Evolutionary conservation across 2,113 vertebrate genomes (phyloP).

Genomic region (Polyodon spathula): DNA sequence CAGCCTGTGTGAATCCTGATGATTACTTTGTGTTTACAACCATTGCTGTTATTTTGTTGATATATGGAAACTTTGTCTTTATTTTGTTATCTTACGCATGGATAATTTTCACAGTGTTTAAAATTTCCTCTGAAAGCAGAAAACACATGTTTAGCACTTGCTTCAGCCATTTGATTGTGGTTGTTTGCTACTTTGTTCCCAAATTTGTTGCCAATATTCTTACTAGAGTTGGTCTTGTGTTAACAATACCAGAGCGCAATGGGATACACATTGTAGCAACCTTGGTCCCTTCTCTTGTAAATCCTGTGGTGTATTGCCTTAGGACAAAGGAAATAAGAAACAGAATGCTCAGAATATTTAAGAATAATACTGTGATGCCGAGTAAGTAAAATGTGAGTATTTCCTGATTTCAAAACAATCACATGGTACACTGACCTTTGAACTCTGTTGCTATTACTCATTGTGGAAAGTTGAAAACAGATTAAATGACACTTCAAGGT

Average conservation of each 20-base stretch:
- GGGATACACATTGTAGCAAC: no score
- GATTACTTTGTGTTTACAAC: slow-evolving; percentile 25
- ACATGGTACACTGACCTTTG: no score
- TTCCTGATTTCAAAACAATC: no score
- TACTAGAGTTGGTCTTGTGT: no score
- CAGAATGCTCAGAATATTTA: slow-evolving; percentile 8
- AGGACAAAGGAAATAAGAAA: slow-evolving; percentile 29
- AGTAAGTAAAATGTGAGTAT: no score
- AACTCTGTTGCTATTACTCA: no score
- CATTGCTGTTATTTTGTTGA: slow-evolving; percentile 13
- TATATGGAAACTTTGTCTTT: slow-evolving; percentile 27
- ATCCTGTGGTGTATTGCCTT: slow-evolving; percentile 35
- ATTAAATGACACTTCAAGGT: no score
- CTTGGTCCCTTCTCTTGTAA: slow-evolving; percentile 27
- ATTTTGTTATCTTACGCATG: slow-evolving; percentile 24
- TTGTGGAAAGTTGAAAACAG: no score
- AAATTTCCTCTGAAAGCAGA: slow-evolving; percentile 19
- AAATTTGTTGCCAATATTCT: no score
- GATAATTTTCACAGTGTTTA: slow-evolving; percentile 17
- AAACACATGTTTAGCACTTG: slow-evolving; percentile 11
- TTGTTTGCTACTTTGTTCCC: neutral
- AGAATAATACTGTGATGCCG: neutral
- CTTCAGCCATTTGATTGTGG: slow-evolving; percentile 9
- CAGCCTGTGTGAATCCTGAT: slow-evolving; percentile 25
- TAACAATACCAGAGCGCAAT: no score